Evolutionary conservation across 2,113 vertebrate species (phyloP), one percentile per base, ranked within the genome.

Genomic region (Nothobranchius kuhntae): DNA sequence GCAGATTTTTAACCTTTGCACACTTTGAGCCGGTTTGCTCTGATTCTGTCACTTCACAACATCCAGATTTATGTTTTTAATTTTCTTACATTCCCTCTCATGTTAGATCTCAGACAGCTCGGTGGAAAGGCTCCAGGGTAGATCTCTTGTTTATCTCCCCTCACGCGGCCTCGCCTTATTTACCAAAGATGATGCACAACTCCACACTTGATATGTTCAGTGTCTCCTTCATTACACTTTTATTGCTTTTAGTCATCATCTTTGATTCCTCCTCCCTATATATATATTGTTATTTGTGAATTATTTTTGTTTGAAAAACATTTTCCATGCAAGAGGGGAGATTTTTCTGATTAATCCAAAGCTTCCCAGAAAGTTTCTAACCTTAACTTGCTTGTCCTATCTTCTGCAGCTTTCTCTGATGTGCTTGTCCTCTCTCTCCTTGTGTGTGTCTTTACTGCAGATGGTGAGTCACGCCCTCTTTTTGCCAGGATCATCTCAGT

Each of bases 381-480:
- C 36, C n/a, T 40, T 54, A 55, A 68, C 62, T 50, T 42, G 58
- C 56, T 80, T 38, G 13, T 60, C 38, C 61, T 30, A 30, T 79
- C 53, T 38, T 40, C 46, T 69, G 50, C 71, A 62, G 42, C 75
- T 72, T 46, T 71, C 70, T 72, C 56, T 73, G 73, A 46, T 85
- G 52, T 35, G 35, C 45, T 81, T 50, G 40, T 79, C 77, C 26
- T 53, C 35, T 52, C 26, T 51, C 58, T 64, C 65, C 55, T 78
- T 56, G 6, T 64, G 30, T 77, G 7, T 62, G 47, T 65, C 42
- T 71, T 77, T 68, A 10, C 73, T 89, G 71, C 92, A 95, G 95
- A 91, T 91, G 86, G 82, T 79, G 77, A 82, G 78, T 81, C 80
- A 84, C 75, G 61, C 50, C 84, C 72, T 75, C 80, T 76, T 56